phyloP scores from a whole-genome alignment of 2,113 vertebrate species.

The Sylvia atricapilla region DNA sequence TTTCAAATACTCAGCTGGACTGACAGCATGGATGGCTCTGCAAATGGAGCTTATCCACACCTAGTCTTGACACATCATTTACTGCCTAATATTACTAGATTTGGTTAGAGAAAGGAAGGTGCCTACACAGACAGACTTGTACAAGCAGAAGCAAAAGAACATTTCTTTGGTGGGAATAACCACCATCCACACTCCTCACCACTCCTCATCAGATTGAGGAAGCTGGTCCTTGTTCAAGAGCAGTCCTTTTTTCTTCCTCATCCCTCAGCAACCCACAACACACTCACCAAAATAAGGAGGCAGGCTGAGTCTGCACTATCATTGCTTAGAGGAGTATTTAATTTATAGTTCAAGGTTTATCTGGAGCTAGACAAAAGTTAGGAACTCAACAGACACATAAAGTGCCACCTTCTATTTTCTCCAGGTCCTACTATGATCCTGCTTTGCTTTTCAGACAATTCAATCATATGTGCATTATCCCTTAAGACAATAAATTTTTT shows the following conservation, averaged over 20 bases:
- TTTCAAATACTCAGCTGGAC: background rate
- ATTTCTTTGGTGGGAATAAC: background rate
- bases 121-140: background rate
- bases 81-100: background rate
- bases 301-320: background rate
- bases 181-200: accelerated
- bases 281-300: background rate
- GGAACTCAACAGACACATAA: background rate
- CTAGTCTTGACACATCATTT: background rate
- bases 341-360: background rate
- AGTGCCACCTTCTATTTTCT: background rate
- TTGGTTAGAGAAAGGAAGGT: background rate
- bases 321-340: background rate
- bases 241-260: background rate
- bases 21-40: background rate
- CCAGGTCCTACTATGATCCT: background rate
- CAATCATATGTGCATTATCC: background rate
- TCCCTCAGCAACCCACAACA: background rate
- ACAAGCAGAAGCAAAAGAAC: background rate
- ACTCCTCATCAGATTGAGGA: background rate
- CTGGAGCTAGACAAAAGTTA: background rate
- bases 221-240: background rate
- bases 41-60: background rate
- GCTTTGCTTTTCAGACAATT: background rate
- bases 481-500: background rate